These are phyloP conservation scores for Pangasius sanitwongsei DNA, from an alignment of 2,797 vertebrate genomes.

Conservation along the genomic window DNA sequence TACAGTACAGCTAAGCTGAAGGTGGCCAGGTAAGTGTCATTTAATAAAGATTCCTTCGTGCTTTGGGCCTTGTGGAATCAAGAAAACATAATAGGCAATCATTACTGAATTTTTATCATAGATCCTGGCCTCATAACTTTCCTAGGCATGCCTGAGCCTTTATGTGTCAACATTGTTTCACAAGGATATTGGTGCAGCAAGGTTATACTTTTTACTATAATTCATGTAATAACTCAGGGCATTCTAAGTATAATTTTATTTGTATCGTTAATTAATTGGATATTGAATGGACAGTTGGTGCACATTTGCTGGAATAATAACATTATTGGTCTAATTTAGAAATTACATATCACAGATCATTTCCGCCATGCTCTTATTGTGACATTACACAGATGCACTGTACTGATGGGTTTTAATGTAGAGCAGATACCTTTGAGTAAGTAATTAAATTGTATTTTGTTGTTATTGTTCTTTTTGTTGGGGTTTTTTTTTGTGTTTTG, in stretches of 20 bases:
- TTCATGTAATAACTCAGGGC: neutral
- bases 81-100: neutral
- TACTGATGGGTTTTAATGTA: neutral
- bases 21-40: too few relatives aligned
- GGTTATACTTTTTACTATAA: neutral
- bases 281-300: neutral
- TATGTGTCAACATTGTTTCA: neutral
- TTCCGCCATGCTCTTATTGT: neutral
- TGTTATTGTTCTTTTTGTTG: neutral
- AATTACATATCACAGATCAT: neutral
- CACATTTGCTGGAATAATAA: neutral
- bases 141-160: neutral
- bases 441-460: neutral
- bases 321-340: neutral
- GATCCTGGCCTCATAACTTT: neutral
- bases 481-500: neutral
- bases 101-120: neutral
- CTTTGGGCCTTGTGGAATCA: neutral
- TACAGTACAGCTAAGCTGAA: neutral
- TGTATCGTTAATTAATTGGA: neutral
- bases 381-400: neutral
- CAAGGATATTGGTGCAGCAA: neutral
- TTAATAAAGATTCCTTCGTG: neutral
- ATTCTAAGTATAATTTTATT: neutral
- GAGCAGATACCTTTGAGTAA: neutral